A percentile compares a stretch with the other conserved stretches of the same genome.
These are phyloP conservation scores for Ellobius talpinus DNA, from an alignment of 2,113 vertebrate species.

Conservation along the genomic window DNA sequence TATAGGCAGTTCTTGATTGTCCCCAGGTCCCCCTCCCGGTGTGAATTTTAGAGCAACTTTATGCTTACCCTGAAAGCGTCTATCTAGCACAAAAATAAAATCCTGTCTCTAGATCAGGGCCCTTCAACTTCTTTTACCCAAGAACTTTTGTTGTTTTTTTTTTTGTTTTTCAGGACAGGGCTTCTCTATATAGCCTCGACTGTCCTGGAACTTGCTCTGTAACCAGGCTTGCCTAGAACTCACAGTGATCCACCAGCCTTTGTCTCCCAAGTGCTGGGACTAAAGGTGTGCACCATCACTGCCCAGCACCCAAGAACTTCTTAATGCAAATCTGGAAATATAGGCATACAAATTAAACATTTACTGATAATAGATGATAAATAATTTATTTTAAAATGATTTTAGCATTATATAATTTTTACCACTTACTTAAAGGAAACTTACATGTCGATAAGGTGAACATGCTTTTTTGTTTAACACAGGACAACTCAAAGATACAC, in stretches of 20 bases:
- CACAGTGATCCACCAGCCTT: neutral
- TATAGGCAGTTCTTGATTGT: neutral
- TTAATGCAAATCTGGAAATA: neutral
- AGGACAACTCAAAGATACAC: neutral
- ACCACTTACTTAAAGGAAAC: neutral
- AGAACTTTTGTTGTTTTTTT: no score
- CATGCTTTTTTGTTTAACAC: neutral
- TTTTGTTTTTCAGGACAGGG: neutral
- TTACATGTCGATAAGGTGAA: neutral
- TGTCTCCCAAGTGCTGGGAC: neutral
- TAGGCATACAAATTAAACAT: neutral
- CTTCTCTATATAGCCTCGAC: neutral
- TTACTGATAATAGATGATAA: neutral
- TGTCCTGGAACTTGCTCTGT: neutral
- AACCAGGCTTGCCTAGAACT: neutral
- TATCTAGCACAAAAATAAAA: neutral
- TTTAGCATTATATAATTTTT: neutral
- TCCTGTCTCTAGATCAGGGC: neutral
- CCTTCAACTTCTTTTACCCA: neutral
- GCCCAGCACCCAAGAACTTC: neutral
- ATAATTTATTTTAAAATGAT: neutral
- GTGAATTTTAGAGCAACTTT: neutral
- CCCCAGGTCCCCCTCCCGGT: neutral
- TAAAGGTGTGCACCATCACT: neutral
- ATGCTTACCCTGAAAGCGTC: neutral